Evolutionary conservation across 2,113 vertebrate genomes (phyloP).

Genomic region (Brachypodius melanocephalos): DNA sequence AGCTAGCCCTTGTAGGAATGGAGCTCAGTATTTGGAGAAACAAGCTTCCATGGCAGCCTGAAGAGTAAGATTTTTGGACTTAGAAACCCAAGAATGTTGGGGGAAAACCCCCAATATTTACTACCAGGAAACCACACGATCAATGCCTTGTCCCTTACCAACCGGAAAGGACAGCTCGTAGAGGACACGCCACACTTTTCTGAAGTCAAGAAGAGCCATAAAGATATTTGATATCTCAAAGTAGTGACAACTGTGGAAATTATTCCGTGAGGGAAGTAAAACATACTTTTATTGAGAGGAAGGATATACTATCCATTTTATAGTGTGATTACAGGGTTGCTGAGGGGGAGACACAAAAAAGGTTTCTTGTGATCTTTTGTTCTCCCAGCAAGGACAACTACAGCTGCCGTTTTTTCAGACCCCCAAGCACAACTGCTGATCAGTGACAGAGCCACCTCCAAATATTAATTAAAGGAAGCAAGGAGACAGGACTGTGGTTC

Average conservation of each 20-base stretch:
- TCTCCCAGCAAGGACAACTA: background rate
- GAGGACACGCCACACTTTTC: background rate
- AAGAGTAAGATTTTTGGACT: background rate
- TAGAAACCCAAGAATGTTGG: background rate
- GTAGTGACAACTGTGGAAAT: background rate
- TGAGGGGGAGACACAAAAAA: background rate
- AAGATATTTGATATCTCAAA: background rate
- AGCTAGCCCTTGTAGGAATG: background rate
- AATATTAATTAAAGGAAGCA: background rate
- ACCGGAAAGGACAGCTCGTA: background rate
- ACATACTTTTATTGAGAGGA: background rate
- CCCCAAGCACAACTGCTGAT: background rate
- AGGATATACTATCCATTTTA: background rate
- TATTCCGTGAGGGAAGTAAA: background rate
- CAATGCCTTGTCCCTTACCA: background rate
- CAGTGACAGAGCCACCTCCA: background rate
- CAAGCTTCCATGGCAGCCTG: background rate
- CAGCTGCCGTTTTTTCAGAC: background rate
- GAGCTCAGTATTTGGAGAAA: fast-evolving
- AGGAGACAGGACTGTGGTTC: background rate
- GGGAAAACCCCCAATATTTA: fast-evolving
- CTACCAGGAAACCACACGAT: background rate
- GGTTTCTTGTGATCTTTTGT: background rate
- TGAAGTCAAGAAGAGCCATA: background rate
- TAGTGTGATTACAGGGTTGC: background rate